Evolutionary conservation across 2,113 vertebrate genomes (phyloP).

Genomic region (Prunella himalayana): DNA sequence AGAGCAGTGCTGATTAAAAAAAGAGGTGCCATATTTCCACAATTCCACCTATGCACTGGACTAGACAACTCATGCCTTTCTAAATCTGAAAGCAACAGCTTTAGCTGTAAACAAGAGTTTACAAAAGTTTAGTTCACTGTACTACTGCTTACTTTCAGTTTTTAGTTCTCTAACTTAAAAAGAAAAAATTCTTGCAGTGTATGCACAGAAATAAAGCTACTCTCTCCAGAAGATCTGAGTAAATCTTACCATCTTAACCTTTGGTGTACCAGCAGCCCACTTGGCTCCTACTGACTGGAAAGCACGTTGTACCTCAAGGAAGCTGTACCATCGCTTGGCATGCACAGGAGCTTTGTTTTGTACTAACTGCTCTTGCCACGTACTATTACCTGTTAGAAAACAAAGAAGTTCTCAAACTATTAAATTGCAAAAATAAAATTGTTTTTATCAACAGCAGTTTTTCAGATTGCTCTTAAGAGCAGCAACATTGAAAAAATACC

Average conservation of each 20-base stretch:
- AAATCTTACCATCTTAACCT: constrained; percentile 67
- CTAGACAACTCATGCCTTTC: background rate
- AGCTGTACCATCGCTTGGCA: constrained; percentile 87
- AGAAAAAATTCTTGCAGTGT: background rate
- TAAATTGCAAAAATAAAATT: background rate
- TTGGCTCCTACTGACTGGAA: constrained; percentile 83
- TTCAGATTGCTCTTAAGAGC: background rate
- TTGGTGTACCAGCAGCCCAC: constrained; percentile 65
- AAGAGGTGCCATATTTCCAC: background rate
- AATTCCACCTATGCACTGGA: background rate
- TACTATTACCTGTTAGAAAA: constrained; percentile 71
- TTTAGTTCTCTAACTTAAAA: background rate
- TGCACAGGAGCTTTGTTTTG: constrained; percentile 78
- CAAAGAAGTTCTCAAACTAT: background rate
- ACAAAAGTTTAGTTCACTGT: background rate
- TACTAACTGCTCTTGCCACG: constrained; percentile 75
- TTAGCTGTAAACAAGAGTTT: background rate
- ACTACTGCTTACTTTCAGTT: background rate
- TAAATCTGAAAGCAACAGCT: background rate
- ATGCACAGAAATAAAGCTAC: background rate
- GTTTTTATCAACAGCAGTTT: background rate
- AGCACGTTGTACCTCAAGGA: constrained; percentile 82
- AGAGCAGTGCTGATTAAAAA: background rate
- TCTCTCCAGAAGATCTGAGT: background rate
- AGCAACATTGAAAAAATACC: background rate